Conservation (phyloP, 2,797 vertebrate genomes). For the Etheostoma perlongum region DNA sequence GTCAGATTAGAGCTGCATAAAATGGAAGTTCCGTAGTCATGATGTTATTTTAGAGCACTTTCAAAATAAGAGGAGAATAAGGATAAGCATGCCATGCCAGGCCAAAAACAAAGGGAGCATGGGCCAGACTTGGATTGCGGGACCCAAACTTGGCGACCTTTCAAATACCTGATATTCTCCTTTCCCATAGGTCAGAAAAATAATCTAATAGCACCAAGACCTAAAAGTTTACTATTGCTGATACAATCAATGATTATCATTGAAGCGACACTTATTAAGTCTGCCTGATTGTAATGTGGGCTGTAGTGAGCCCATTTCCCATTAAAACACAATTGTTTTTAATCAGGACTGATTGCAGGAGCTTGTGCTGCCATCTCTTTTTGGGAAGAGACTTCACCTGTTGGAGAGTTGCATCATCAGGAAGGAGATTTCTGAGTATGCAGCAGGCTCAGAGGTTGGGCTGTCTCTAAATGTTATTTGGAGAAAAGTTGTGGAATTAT, state of each 20-base stretch:
- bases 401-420: conserved; percentile 6
- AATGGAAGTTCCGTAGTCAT: no score
- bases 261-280: conserved; percentile 60
- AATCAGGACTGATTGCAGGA: conserved; percentile 76
- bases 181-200: conserved; percentile 27
- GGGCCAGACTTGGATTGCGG: no score
- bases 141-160: no score
- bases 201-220: conserved; percentile 11
- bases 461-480: not conserved
- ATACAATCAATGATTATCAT: conserved; percentile 66
- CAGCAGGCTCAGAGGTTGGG: conserved; percentile 1
- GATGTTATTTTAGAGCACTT: no score
- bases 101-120: no score
- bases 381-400: conserved; percentile 36
- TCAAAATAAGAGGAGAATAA: no score
- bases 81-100: no score
- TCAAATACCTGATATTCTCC: not conserved
- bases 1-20: no score
- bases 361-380: conserved; percentile 23
- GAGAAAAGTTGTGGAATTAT: conserved; percentile 1
- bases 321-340: conserved; percentile 62
- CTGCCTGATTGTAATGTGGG: conserved; percentile 71
- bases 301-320: conserved; percentile 49
- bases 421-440: conserved; percentile 20
- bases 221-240: conserved; percentile 37